Evolutionary conservation across 2,113 vertebrate species (phyloP).

Genomic region (Psilopsiagon aurifrons): DNA sequence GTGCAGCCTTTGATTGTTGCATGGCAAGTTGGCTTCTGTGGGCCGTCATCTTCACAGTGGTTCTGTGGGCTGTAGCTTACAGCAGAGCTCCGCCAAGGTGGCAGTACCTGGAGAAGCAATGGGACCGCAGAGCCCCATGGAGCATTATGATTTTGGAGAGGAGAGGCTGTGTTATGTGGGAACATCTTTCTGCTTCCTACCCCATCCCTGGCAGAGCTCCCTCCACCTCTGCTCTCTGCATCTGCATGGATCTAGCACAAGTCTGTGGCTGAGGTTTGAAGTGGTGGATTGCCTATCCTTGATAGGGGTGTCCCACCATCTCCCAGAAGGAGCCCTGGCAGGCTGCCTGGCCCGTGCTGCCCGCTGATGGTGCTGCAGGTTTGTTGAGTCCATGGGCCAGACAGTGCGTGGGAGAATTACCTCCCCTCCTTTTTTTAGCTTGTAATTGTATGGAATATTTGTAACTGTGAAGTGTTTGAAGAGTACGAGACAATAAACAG

Average conservation of each 20-base stretch:
- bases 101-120: background rate
- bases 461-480: background rate
- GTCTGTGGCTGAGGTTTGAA: background rate
- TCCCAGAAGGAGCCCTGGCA: background rate
- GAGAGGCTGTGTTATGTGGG: background rate
- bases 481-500: constrained; percentile 7
- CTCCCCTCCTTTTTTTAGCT: background rate
- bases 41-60: background rate
- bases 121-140: background rate
- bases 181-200: background rate
- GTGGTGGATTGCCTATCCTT: background rate
- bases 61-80: background rate
- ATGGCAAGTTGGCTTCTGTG: fast-evolving
- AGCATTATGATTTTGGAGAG: background rate
- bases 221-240: background rate
- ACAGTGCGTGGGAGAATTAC: background rate
- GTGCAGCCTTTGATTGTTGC: background rate
- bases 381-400: background rate
- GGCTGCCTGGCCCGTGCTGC: background rate
- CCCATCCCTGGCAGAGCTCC: background rate
- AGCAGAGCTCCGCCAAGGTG: background rate
- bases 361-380: background rate
- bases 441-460: background rate
- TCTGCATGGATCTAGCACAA: background rate
- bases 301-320: background rate